A percentile compares a stretch with the other conserved stretches of the same genome.
Evolutionary conservation across 2,113 vertebrate species (phyloP).

Genomic region (Melierax canorus): DNA sequence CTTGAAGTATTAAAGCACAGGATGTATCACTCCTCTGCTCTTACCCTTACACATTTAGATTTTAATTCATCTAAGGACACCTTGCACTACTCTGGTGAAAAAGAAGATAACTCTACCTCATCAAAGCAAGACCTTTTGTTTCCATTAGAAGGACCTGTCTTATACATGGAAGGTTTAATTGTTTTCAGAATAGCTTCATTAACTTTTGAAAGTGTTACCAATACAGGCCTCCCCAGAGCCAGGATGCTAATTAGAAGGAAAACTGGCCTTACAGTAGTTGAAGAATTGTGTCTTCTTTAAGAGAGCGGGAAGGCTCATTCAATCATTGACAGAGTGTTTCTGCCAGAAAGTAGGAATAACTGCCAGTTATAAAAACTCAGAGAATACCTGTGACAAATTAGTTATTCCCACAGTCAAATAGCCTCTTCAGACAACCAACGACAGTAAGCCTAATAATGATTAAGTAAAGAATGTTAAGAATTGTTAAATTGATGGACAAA

Average conservation of each 20-base stretch:
- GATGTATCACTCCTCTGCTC: not conserved
- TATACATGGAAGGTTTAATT: slow-evolving; percentile 46
- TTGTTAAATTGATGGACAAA: not conserved
- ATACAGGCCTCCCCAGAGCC: slow-evolving; percentile 33
- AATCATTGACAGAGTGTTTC: not conserved
- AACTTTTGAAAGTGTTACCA: slow-evolving; percentile 56
- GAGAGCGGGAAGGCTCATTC: not conserved
- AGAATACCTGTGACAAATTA: slow-evolving; percentile 17
- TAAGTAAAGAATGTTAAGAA: not conserved
- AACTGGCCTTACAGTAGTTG: slow-evolving; percentile 31
- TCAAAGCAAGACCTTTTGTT: slow-evolving; percentile 33
- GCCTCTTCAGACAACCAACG: not conserved
- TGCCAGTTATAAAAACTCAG: not conserved
- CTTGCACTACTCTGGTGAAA: slow-evolving; percentile 14
- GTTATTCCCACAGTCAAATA: not conserved
- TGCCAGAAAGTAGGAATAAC: slow-evolving; percentile 8
- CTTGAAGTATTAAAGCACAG: not conserved
- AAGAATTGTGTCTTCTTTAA: slow-evolving; percentile 36
- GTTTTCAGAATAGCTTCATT: slow-evolving; percentile 65
- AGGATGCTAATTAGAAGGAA: slow-evolving; percentile 62
- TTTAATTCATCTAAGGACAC: slow-evolving; percentile 42
- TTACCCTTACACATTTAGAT: not conserved
- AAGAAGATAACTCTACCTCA: not conserved
- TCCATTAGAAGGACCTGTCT: slow-evolving; percentile 35
- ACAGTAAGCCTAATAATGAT: not conserved